These are phyloP conservation scores for Notothenia coriiceps DNA, from an alignment of 2,113 vertebrate species.

Conservation along the genomic window DNA sequence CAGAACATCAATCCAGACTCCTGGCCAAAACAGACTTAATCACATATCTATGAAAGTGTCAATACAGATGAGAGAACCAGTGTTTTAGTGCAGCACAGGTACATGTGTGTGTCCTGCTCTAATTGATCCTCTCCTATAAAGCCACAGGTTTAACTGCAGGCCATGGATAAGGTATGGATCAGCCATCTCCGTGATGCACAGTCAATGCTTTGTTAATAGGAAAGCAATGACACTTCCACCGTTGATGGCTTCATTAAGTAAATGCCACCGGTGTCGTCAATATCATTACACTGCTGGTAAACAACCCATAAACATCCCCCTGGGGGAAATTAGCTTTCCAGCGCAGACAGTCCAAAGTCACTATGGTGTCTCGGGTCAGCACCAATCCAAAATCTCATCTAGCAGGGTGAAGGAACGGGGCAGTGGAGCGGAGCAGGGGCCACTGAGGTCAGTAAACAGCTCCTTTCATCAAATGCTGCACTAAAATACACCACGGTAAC, in stretches of 20 bases:
- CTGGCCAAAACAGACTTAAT: conserved; percentile 44
- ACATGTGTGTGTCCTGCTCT: not conserved
- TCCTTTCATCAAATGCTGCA: conserved; percentile 37
- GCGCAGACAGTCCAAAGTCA: conserved; percentile 8
- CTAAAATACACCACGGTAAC: conserved; percentile 37
- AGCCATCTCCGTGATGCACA: conserved; percentile 61
- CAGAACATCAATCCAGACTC: conserved; percentile 30
- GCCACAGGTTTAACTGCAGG: conserved; percentile 50
- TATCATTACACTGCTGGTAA: conserved; percentile 69
- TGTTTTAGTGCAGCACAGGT: not conserved
- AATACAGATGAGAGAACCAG: not conserved
- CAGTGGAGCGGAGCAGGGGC: conserved; percentile 7
- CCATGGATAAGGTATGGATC: conserved; percentile 57
- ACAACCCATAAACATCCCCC: conserved; percentile 70
- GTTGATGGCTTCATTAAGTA: conserved; percentile 79
- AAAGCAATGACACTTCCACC: conserved; percentile 61
- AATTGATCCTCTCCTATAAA: conserved; percentile 60
- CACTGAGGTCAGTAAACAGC: conserved; percentile 33
- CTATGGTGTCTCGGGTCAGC: conserved; percentile 39
- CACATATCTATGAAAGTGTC: conserved; percentile 49
- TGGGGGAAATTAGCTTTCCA: conserved; percentile 58
- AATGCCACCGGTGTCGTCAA: conserved; percentile 70
- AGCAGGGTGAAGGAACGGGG: conserved; percentile 2
- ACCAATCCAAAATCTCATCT: conserved; percentile 64
- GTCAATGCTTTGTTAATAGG: conserved; percentile 61